Base-by-base conservation (phyloP, 2,113 vertebrate genomes). In the Pristiophorus japonicus region DNA sequence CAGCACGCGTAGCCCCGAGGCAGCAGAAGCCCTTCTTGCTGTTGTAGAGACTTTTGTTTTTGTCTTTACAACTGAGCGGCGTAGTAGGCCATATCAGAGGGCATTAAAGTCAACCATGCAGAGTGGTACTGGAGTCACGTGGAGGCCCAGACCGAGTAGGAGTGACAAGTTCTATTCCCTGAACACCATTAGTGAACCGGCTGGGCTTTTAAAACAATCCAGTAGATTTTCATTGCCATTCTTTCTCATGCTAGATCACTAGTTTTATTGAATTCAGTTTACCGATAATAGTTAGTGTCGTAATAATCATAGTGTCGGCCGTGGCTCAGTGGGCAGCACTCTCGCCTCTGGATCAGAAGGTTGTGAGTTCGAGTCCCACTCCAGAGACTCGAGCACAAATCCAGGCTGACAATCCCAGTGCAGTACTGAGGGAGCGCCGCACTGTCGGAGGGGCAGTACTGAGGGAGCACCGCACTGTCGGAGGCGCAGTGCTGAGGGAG, bases 61-160 rank as follows among this genome's bases (percentile, higher is more conserved):
- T 92, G 42, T 59, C 63, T n/a, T 92, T 92, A 63, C 34, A 63
- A 92, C 88, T 65, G 88, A 92, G 16, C 65, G n/a, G 88, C 1
- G 63, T 92, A 92, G n/a, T 92, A 63, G 88, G 88, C 34, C 88
- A 92, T n/a, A 92, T 92, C 88, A 92, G 59, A 92, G 34, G 34
- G 18, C 88, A 92, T 92, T 91, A 91, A 59, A 62, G 12, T 91
- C 87, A 91, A 27, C 22, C 22, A 8, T 0, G 34, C 59, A n/a
- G 30, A 62, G 34, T 38, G 16, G 30, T 8, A 38, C 62, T 92
- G n/a, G 51, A 62, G 88, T 63, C 59, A 92, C 6, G n/a, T 92
- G 51, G 34, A 22, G 55, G 59, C 18, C 59, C 34, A 63, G 18
- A 62, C 4, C 0, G 2, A 1, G 14, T 20, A 18, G 55, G n/a